A percentile compares a stretch with the other conserved stretches of the same genome.
phyloP scores from a whole-genome alignment of 2,113 vertebrate species.

The Nanger granti region DNA sequence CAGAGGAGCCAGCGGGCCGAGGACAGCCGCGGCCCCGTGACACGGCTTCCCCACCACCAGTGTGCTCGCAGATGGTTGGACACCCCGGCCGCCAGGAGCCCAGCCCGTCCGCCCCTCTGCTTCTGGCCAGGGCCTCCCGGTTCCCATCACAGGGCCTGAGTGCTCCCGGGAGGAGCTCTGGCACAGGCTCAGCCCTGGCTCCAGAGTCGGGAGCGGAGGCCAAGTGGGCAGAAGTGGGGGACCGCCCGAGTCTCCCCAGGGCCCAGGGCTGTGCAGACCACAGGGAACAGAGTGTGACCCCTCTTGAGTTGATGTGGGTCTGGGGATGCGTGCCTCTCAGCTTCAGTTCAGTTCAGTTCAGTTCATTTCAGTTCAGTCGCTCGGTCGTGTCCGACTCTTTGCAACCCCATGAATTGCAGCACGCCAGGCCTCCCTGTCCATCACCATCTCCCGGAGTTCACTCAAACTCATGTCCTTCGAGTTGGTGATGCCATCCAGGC shows the following conservation, averaged over 20 bases:
- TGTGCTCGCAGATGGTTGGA: rapidly evolving
- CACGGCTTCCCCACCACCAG: rapidly evolving
- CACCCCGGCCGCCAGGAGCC: neutral
- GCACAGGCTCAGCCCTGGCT: neutral
- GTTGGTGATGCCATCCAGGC: rapidly evolving
- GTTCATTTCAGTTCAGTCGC: too few species aligned
- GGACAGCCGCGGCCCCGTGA: rapidly evolving
- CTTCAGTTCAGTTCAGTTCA: neutral
- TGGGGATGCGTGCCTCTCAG: neutral
- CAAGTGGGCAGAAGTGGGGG: neutral
- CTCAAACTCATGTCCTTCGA: too few species aligned
- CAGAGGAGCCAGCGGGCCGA: neutral
- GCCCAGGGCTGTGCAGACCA: neutral
- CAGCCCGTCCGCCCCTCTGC: neutral
- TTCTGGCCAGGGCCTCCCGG: neutral
- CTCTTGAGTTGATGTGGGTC: neutral
- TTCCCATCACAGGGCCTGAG: neutral
- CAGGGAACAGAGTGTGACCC: neutral
- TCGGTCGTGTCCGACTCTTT: too few species aligned
- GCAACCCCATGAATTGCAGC: too few species aligned
- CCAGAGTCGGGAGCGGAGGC: neutral
- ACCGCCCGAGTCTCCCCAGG: neutral
- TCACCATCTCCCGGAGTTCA: too few species aligned
- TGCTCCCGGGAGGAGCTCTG: neutral
- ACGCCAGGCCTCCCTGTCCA: too few species aligned